Evolutionary conservation across 2,888 invertebrate species (phyloP).

Genomic region (Diabrotica balteata): DNA sequence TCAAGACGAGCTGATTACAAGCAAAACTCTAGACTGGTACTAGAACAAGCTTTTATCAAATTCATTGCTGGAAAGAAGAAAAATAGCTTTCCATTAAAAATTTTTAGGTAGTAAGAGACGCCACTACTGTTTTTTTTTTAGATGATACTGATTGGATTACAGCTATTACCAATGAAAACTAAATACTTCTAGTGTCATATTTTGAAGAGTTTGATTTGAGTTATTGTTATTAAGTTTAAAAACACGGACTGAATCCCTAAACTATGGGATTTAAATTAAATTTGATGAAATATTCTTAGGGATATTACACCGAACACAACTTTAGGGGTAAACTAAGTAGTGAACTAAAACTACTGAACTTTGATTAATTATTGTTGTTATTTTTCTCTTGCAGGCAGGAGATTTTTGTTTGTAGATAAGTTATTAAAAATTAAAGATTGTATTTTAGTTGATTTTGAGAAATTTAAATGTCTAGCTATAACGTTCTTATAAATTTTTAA

Average conservation of each 20-base stretch:
- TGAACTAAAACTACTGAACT: conserved; percentile 25
- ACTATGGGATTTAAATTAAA: not conserved
- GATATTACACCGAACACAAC: not conserved
- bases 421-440: conserved; percentile 25
- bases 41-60: too few species aligned
- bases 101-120: too few species aligned
- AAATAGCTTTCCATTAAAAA: too few species aligned
- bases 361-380: conserved; percentile 35
- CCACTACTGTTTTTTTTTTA: too few species aligned
- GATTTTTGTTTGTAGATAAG: conserved; percentile 37
- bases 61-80: too few species aligned
- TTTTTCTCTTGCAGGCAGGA: conserved; percentile 47
- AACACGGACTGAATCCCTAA: not conserved
- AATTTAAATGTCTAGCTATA: conserved; percentile 50
- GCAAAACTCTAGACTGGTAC: too few species aligned
- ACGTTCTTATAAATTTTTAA: conserved; percentile 43
- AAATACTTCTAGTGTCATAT: too few species aligned
- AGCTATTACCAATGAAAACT: too few species aligned
- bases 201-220: too few species aligned
- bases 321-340: not conserved
- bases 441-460: conserved; percentile 39
- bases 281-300: conserved; percentile 20
- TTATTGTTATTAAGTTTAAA: too few species aligned
- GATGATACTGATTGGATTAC: too few species aligned
- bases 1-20: too few species aligned